Percentiles rank a stretch among this genome's conserved stretches.
Evolutionary conservation across 1,140 invertebrate genomes (phyloP).

Genomic region (Brachionus rubens): DNA sequence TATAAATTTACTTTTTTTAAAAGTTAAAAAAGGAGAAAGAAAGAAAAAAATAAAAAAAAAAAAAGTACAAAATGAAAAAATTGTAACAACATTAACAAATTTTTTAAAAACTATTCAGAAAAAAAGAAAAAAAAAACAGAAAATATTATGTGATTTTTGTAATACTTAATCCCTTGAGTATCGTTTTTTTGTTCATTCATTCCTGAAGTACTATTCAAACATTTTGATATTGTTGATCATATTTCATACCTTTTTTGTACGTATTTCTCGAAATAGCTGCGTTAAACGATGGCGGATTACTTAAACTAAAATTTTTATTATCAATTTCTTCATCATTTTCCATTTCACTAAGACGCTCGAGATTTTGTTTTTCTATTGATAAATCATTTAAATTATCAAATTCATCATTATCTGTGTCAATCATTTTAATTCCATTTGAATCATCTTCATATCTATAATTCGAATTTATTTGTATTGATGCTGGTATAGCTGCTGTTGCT

Average conservation of each 20-base stretch:
- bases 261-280: not conserved
- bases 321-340: not conserved
- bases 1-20: no score
- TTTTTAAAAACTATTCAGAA: no score
- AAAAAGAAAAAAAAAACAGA: no score
- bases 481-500: slow-evolving; percentile 10
- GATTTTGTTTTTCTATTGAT: not conserved
- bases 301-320: not conserved
- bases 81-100: no score
- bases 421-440: slow-evolving; percentile 34
- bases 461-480: not conserved
- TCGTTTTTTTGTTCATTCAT: not conserved
- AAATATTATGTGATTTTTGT: no score
- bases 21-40: no score
- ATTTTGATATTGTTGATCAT: slow-evolving; percentile 34
- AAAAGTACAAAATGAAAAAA: no score
- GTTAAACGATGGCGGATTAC: slow-evolving; percentile 32
- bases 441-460: slow-evolving; percentile 12
- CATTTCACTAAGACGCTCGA: not conserved
- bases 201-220: not conserved
- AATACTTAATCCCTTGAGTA: slow-evolving; percentile 25
- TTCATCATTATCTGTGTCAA: slow-evolving; percentile 19
- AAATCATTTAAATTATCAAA: slow-evolving; percentile 7
- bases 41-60: no score
- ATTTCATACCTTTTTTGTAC: not conserved